These are phyloP conservation scores for Diarsia dahlii DNA, from an alignment of 2,888 invertebrate genomes.

Conservation along the genomic window DNA sequence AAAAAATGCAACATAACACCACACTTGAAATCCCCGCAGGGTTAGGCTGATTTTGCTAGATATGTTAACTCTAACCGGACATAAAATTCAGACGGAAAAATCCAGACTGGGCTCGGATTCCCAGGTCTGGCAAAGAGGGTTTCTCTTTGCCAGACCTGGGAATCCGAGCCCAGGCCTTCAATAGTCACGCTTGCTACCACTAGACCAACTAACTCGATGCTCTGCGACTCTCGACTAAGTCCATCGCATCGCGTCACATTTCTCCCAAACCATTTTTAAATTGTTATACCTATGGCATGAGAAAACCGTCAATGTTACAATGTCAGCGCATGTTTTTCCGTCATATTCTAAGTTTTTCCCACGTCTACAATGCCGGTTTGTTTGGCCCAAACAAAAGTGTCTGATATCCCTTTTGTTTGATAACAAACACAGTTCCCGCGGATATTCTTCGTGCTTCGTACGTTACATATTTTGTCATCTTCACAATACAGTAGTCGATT, in stretches of 20 bases:
- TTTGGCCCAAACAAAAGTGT: conserved; percentile 73
- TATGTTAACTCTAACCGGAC: background rate
- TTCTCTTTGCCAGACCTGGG: too few species aligned
- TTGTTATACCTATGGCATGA: conserved; percentile 8
- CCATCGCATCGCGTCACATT: too few species aligned
- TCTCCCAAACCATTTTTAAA: background rate
- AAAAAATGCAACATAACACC: too few species aligned
- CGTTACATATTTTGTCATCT: conserved; percentile 21
- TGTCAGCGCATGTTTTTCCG: conserved; percentile 58
- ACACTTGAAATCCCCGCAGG: too few species aligned
- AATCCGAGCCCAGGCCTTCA: too few species aligned
- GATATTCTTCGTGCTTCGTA: conserved; percentile 51
- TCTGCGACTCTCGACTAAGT: background rate
- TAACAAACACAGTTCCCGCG: conserved; percentile 74
- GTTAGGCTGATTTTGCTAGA: background rate
- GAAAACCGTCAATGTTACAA: conserved; percentile 29
- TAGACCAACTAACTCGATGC: too few species aligned
- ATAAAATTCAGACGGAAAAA: too few species aligned
- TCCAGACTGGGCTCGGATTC: too few species aligned
- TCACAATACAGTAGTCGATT: conserved; percentile 22
- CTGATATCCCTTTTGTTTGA: conserved; percentile 77
- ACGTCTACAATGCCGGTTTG: conserved; percentile 75
- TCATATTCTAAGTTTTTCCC: conserved; percentile 74
- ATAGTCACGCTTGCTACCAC: too few species aligned
- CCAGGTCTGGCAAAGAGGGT: too few species aligned